Base-by-base conservation (phyloP, 1,140 invertebrate species). In the Eufriesea mexicana region DNA sequence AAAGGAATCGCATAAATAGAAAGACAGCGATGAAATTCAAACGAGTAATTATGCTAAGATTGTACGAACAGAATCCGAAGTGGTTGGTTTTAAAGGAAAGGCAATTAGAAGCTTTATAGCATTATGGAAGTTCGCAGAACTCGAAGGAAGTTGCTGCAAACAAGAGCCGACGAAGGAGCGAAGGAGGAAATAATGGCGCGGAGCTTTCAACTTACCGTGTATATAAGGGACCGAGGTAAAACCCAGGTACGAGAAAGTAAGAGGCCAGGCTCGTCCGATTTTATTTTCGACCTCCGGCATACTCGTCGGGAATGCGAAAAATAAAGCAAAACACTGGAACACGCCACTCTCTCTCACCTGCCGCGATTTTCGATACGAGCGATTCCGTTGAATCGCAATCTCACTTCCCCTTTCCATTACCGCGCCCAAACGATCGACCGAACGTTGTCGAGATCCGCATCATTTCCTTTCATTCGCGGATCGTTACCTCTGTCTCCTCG, bases 221-320 rank as follows among this genome's bases (percentile, higher is more conserved):
- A 84, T 57, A n/a, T 25, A 42, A 20, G 28, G 59, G 67, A 86
- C 84, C 79, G 64, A 73, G 73, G 84, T 83, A 83, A n/a, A 67
- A 73, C 49, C 70, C 55, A 47, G 61, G 55, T 18, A 47, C 84
- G 90, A 85, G 90, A 91, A 91, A 91, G 90, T 91, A 88, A 90
- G 73, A 87, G 87, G 84, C 77, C n/a, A 55, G 82, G 86, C 83
- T 83, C 84, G 86, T 89, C 80, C 74, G 67, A 86, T 89, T 91
- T 91, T 90, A 87, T 90, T 90, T 88, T 79, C 85, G 59, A 89
- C 62, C 79, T 49, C 66, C 80, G 35, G n/a, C 70, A 64, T 62
- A 55, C 51, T 68, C 84, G 57, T 23, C 35, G 75, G 66, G 81
- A 87, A 86, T 77, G 83, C 66, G 55, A 73, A 72, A 90, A 88